These are phyloP conservation scores for Centrocercus urophasianus DNA, from an alignment of 2,113 vertebrate genomes.

Conservation along the genomic window DNA sequence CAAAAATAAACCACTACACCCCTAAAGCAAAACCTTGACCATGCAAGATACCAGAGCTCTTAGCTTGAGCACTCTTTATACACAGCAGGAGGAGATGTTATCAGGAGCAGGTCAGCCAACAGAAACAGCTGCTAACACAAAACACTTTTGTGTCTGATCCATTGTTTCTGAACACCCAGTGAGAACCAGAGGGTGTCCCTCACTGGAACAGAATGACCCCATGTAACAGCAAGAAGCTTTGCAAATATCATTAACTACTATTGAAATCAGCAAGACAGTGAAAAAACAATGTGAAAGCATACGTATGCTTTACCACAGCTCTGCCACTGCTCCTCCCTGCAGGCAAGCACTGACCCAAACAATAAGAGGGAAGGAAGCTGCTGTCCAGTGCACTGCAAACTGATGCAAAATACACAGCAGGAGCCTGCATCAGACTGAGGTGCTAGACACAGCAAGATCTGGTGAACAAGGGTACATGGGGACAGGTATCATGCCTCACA, in stretches of 20 bases:
- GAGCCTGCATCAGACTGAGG: background rate
- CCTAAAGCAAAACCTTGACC: slow-evolving; percentile 41
- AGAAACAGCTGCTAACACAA: slow-evolving; percentile 55
- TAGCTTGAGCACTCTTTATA: slow-evolving; percentile 48
- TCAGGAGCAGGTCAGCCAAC: slow-evolving; percentile 34
- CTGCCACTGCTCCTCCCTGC: background rate
- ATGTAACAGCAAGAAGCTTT: slow-evolving; percentile 24
- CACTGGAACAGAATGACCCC: background rate
- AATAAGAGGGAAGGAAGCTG: background rate
- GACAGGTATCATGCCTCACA: background rate
- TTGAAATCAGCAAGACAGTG: background rate
- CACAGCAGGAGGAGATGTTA: slow-evolving; percentile 52
- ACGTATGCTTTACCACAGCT: background rate
- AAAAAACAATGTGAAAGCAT: background rate
- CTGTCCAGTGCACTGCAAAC: background rate
- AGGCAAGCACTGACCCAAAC: background rate
- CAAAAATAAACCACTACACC: slow-evolving; percentile 60
- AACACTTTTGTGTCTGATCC: slow-evolving; percentile 28
- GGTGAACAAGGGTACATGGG: background rate
- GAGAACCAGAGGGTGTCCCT: slow-evolving; percentile 26
- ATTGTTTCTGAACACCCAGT: slow-evolving; percentile 42
- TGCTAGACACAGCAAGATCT: background rate
- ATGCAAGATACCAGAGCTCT: slow-evolving; percentile 6
- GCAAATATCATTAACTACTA: slow-evolving; percentile 16
- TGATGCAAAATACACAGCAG: background rate